Evolutionary conservation across 2,888 invertebrate species (phyloP).

Genomic region (Hyposoter didymator): DNA sequence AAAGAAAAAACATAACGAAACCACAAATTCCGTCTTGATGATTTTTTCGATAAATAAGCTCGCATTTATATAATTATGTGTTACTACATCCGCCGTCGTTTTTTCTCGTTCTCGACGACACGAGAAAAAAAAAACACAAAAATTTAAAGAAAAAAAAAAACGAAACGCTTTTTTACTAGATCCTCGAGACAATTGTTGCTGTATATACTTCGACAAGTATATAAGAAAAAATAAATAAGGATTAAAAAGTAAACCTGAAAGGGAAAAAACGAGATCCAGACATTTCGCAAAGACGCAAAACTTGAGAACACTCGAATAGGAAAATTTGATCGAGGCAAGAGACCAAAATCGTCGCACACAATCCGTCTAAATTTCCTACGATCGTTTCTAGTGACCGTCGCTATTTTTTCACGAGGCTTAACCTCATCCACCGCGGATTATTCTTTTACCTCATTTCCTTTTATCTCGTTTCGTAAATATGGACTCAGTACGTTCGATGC

Average conservation of each 20-base stretch:
- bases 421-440: background rate
- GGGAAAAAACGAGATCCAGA: background rate
- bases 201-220: slow-evolving; percentile 64
- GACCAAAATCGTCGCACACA: slow-evolving; percentile 63
- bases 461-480: slow-evolving; percentile 42
- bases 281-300: background rate
- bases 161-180: slow-evolving; percentile 71
- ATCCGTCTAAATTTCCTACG: slow-evolving; percentile 68
- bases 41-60: slow-evolving; percentile 64
- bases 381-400: slow-evolving; percentile 34
- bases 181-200: slow-evolving; percentile 69
- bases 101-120: slow-evolving; percentile 68
- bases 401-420: slow-evolving; percentile 29
- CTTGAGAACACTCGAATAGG: background rate
- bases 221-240: slow-evolving; percentile 32
- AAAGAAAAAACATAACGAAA: slow-evolving; percentile 38
- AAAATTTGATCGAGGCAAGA: slow-evolving; percentile 31
- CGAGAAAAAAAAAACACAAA: slow-evolving; percentile 22
- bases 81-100: slow-evolving; percentile 65
- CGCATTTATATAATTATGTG: slow-evolving; percentile 58
- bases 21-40: slow-evolving; percentile 68
- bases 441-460: background rate
- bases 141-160: background rate
- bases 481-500: slow-evolving; percentile 62
- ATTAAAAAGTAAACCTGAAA: background rate